Evolutionary conservation across 2,113 vertebrate genomes (phyloP).

Genomic region (Uria aalge): DNA sequence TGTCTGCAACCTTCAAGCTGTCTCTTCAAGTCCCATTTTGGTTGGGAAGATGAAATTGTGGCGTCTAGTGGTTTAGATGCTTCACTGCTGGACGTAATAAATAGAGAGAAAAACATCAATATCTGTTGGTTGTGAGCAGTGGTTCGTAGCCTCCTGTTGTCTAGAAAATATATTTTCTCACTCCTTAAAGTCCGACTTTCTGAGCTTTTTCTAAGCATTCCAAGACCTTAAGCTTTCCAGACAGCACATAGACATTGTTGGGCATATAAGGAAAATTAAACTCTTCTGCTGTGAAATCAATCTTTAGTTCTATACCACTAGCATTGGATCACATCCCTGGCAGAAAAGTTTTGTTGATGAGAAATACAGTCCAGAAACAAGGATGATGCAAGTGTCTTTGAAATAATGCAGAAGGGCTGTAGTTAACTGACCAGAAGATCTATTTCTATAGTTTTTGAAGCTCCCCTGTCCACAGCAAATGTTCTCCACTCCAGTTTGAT

Average conservation of each 20-base stretch:
- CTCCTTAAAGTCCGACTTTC: background rate
- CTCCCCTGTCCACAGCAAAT: background rate
- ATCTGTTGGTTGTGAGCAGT: background rate
- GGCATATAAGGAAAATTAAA: background rate
- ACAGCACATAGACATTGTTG: background rate
- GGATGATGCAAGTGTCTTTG: background rate
- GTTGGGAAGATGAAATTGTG: background rate
- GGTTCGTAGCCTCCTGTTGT: background rate
- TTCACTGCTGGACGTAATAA: background rate
- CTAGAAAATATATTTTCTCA: background rate
- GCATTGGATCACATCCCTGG: accelerated
- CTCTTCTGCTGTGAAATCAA: background rate
- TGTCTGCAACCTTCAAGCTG: background rate
- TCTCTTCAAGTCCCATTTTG: background rate
- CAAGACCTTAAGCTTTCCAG: background rate
- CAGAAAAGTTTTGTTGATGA: background rate
- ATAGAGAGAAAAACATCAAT: background rate
- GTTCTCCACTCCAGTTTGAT: background rate
- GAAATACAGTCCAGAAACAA: background rate
- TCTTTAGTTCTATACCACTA: background rate
- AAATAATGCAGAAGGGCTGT: background rate
- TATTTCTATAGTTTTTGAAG: background rate
- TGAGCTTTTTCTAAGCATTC: background rate
- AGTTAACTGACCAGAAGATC: background rate
- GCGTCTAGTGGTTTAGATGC: background rate